Conservation (phyloP, 2,797 vertebrate genomes). For the Bryconaethiops microstoma region DNA sequence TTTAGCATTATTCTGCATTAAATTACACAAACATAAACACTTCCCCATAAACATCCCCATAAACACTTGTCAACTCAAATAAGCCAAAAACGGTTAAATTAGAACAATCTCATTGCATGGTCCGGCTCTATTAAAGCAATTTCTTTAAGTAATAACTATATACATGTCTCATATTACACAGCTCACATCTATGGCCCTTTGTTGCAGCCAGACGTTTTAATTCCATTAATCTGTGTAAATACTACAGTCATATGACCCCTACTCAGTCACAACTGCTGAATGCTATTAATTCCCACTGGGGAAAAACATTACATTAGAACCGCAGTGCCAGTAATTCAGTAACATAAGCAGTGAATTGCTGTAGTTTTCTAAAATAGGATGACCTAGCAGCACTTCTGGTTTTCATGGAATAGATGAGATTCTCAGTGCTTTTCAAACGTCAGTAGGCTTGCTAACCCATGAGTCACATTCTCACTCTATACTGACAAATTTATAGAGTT, state of each 20-base stretch:
- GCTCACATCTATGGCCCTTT: background rate
- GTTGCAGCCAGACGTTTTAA: background rate
- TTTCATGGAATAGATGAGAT: background rate
- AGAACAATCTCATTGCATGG: too few relatives aligned
- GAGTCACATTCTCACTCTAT: background rate
- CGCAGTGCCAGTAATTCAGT: background rate
- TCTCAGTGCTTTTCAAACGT: background rate
- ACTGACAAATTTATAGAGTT: background rate
- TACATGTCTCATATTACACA: too few relatives aligned
- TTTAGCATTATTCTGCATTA: background rate
- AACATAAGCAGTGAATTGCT: slow-evolving; percentile 2
- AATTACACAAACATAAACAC: background rate
- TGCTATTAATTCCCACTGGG: background rate
- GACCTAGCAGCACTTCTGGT: background rate
- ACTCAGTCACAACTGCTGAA: background rate
- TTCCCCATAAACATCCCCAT: too few relatives aligned
- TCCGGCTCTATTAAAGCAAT: background rate
- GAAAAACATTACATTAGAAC: background rate
- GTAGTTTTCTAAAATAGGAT: background rate
- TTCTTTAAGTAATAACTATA: background rate
- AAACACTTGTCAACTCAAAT: background rate
- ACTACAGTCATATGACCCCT: background rate
- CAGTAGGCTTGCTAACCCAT: background rate
- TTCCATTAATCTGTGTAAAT: background rate
- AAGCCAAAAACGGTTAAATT: background rate